Base-by-base conservation (phyloP, 2,888 invertebrate genomes). In the Koerneria pararmatus region DNA sequence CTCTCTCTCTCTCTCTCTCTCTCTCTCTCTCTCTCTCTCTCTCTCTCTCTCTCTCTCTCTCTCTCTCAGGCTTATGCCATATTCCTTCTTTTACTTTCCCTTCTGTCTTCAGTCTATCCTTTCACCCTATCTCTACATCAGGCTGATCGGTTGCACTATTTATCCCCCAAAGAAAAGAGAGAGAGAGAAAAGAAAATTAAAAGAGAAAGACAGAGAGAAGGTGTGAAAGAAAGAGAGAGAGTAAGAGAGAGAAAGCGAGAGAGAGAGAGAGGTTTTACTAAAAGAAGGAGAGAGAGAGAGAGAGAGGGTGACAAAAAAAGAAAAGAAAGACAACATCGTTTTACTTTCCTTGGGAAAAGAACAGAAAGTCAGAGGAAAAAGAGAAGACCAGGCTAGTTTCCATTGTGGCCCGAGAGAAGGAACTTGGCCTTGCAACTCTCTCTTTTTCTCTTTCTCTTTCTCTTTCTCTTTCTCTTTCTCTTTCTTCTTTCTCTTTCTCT, bases 401-500 rank as follows among this genome's bases (percentile, higher is more conserved):
- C 29, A 31, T 32, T 15, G 2, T 2, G 24, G 22, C 32, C 31
- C 22, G 54, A 29, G 56, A 64, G 56, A 64, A 64, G 31, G 64
- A 62, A 62, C 34, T 37, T 35, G n/a, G 19, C 32, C 3, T 53
- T 24, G 24, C 35, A 35, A 4, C 46, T 15, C 46, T 41, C n/a
- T 41, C 46, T 41, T 41, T 41, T 41, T 41, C 46, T 41, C n/a
- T n/a, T n/a, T n/a, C n/a, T 41, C n/a, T 15, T 15, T 41, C 46
- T 41, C 11, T 41, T 41, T 41, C n/a, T 15, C n/a, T 41, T 41
- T 41, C 46, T 41, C 11, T n/a, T n/a, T 41, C 11, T 41, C 19
- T 46, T 15, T 31, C n/a, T 37, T 64, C 61, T 62, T 53, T 6
- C 59, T 46, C 19, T 49, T 61, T 46, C 29, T 48, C 6, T 46